These are phyloP conservation scores for Anastrepha obliqua DNA, from an alignment of 1,140 invertebrate species.

Conservation along the genomic window DNA sequence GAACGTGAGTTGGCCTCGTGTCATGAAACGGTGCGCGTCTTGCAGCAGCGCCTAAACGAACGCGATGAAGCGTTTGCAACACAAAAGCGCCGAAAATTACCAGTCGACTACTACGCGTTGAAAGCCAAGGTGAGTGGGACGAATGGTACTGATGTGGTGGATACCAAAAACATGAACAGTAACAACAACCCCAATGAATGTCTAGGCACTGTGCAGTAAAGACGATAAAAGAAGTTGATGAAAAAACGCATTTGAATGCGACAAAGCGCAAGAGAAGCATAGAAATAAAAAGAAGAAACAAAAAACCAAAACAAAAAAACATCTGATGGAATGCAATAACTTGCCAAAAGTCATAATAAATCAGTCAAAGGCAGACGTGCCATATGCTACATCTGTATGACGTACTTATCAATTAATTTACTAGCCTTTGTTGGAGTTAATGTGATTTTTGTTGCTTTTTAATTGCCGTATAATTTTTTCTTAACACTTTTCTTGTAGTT, in stretches of 20 bases:
- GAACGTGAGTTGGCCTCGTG: slow-evolving; percentile 81
- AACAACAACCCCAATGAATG: neutral
- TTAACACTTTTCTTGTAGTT: slow-evolving; percentile 12
- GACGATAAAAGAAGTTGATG: neutral
- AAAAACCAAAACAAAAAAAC: neutral
- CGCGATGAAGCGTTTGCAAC: slow-evolving; percentile 68
- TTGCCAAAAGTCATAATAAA: slow-evolving; percentile 28
- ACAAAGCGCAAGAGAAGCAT: neutral
- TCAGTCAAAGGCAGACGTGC: neutral
- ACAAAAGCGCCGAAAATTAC: slow-evolving; percentile 72
- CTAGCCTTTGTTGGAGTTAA: slow-evolving; percentile 11
- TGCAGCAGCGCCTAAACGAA: slow-evolving; percentile 72
- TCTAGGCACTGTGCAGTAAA: neutral
- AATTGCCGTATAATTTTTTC: slow-evolving; percentile 4
- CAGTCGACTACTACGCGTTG: slow-evolving; percentile 72
- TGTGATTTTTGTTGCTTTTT: slow-evolving; percentile 27
- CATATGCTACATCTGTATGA: neutral
- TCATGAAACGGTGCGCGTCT: slow-evolving; percentile 71
- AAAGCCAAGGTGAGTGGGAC: slow-evolving; percentile 70
- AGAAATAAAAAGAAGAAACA: neutral
- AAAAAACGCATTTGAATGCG: slow-evolving; percentile 6
- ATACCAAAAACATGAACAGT: neutral
- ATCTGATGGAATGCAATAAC: neutral
- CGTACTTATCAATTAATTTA: slow-evolving; percentile 29
- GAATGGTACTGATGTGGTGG: neutral